phyloP scores from a whole-genome alignment of 1,140 invertebrate species.

The Protaetia brevitarsis region DNA sequence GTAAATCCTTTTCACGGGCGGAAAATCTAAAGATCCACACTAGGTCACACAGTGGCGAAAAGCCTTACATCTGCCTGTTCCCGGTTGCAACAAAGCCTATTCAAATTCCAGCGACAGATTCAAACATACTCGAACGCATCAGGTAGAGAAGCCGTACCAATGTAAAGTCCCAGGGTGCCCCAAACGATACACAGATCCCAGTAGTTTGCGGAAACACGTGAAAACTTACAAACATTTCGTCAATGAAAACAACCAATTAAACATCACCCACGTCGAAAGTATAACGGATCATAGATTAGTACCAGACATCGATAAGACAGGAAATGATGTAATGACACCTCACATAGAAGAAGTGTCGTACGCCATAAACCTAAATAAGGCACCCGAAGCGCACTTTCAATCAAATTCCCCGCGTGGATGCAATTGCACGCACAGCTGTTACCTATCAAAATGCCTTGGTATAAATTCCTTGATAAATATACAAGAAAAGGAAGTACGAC shows the following conservation, averaged over 20 bases:
- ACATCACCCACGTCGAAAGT: constrained; percentile 3
- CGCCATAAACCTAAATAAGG: not conserved
- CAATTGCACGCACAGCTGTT: constrained; percentile 22
- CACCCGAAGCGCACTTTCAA: not conserved
- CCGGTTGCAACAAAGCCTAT: constrained; percentile 83
- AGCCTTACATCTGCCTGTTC: constrained; percentile 81
- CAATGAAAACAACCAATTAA: constrained; percentile 43
- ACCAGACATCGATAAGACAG: constrained; percentile 2
- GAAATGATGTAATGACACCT: not conserved
- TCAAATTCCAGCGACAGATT: constrained; percentile 87
- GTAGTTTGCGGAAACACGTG: constrained; percentile 81
- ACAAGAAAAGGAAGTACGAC: constrained; percentile 2
- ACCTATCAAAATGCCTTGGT: constrained; percentile 5
- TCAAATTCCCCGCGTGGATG: not conserved
- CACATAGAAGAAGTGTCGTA: not conserved
- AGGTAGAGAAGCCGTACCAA: constrained; percentile 78
- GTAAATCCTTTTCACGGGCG: constrained; percentile 83
- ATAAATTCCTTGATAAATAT: constrained; percentile 5
- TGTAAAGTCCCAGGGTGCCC: constrained; percentile 82
- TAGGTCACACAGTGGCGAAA: constrained; percentile 83
- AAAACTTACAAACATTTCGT: constrained; percentile 78
- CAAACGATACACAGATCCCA: constrained; percentile 86
- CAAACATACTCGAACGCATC: constrained; percentile 84
- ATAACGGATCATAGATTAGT: not conserved
- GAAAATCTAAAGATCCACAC: constrained; percentile 90